phyloP scores from a whole-genome alignment of 2,888 invertebrate genomes.

The Dryadula phaetusa region DNA sequence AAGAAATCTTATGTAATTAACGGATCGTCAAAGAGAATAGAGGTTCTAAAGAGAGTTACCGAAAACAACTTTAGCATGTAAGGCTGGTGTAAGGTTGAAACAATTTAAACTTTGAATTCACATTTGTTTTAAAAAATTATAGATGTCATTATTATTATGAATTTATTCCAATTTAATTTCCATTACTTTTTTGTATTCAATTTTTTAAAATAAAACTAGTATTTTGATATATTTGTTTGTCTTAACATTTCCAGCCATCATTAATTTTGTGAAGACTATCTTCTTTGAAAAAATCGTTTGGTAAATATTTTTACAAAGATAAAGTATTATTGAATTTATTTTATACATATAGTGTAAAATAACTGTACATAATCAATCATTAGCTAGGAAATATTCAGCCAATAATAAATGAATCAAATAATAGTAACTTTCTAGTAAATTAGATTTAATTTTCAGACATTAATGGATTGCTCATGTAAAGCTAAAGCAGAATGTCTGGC shows the following conservation, averaged over 20 bases:
- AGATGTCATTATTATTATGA: background rate
- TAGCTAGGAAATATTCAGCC: background rate
- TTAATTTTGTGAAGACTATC: conserved; percentile 23
- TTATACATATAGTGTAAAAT: background rate
- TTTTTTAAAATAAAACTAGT: background rate
- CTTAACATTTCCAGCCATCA: conserved; percentile 25
- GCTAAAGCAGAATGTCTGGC: conserved; percentile 33
- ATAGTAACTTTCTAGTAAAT: background rate
- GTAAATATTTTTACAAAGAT: conserved; percentile 14
- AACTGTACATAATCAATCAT: background rate
- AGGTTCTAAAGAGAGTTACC: background rate
- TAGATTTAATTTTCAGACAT: conserved; percentile 30
- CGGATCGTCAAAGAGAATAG: too few species aligned
- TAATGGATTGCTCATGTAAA: conserved; percentile 37
- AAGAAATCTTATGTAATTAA: too few species aligned
- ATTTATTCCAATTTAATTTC: too few species aligned
- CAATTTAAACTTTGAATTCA: background rate
- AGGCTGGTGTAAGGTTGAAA: background rate
- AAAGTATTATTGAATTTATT: background rate
- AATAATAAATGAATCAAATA: background rate
- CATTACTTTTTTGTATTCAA: too few species aligned
- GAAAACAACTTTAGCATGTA: background rate
- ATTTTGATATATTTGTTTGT: conserved; percentile 15
- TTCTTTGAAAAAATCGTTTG: conserved; percentile 24
- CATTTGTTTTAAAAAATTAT: background rate